phyloP scores from a whole-genome alignment of 1,140 invertebrate genomes.

The Bombus waltoni region DNA sequence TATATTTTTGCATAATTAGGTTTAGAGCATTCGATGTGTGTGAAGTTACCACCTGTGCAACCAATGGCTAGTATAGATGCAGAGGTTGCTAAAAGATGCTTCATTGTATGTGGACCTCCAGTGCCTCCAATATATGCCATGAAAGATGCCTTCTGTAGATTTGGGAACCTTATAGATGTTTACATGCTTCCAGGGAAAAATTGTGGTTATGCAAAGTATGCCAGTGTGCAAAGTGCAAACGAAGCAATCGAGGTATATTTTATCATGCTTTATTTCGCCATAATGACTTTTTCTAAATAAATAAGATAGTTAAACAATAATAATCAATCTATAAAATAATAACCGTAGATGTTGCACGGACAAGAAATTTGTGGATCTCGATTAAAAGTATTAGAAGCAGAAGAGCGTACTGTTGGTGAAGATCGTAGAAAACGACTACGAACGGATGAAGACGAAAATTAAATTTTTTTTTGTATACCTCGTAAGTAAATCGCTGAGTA shows the following conservation, averaged over 20 bases:
- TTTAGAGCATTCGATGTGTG: constrained; percentile 82
- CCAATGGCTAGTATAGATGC: constrained; percentile 89
- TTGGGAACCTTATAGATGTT: constrained; percentile 96
- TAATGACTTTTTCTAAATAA: background rate
- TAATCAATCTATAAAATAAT: background rate
- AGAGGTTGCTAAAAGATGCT: constrained; percentile 86
- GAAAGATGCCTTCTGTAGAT: constrained; percentile 94
- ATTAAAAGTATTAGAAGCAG: constrained; percentile 94
- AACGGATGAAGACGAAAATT: constrained; percentile 82
- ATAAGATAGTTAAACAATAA: background rate
- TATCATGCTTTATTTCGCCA: constrained; percentile 15
- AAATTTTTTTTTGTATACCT: constrained; percentile 70
- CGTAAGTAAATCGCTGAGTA: constrained; percentile 77
- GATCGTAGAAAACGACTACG: constrained; percentile 83
- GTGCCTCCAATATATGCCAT: constrained; percentile 91
- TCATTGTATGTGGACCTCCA: constrained; percentile 91
- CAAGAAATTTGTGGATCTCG: constrained; percentile 92
- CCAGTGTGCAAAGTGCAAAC: constrained; percentile 89
- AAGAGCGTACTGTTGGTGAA: constrained; percentile 87
- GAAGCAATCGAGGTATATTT: constrained; percentile 87
- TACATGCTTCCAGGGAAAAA: constrained; percentile 94
- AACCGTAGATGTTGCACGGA: constrained; percentile 87
- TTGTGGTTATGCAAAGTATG: constrained; percentile 96
- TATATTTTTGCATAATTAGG: constrained; percentile 61
- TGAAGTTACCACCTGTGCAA: constrained; percentile 88